A percentile compares a stretch with the other conserved stretches of the same genome.
phyloP scores from a whole-genome alignment of 1,140 invertebrate genomes.

The Eufriesea mexicana region DNA sequence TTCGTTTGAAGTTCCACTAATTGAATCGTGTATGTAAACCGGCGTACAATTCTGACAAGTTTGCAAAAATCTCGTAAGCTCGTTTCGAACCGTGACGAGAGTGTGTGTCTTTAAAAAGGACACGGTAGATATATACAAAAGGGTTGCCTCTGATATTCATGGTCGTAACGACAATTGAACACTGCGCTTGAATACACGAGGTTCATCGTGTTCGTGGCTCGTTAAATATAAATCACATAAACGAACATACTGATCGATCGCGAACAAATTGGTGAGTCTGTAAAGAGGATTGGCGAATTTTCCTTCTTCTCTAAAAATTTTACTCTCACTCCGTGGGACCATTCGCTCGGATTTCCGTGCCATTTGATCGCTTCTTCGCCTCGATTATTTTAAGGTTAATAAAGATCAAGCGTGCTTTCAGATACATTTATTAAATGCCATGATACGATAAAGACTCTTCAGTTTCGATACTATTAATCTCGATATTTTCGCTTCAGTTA shows the following conservation, averaged over 20 bases:
- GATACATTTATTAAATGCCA: not conserved
- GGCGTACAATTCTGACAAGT: slow-evolving; percentile 63
- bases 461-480: not conserved
- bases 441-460: not conserved
- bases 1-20: slow-evolving; percentile 62
- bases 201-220: not conserved
- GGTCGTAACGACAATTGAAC: not conserved
- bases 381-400: not conserved
- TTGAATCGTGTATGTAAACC: slow-evolving; percentile 18
- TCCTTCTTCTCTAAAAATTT: no score
- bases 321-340: no score
- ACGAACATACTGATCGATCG: not conserved
- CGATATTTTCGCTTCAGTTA: not conserved
- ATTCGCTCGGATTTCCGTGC: not conserved
- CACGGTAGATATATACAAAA: not conserved
- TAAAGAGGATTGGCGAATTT: not conserved
- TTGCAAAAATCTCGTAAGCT: slow-evolving; percentile 28
- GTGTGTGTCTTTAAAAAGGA: not conserved
- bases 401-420: not conserved
- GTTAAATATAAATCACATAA: slow-evolving; percentile 59
- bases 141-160: not conserved
- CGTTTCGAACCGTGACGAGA: slow-evolving; percentile 37
- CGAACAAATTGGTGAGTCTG: not conserved
- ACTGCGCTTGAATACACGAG: not conserved
- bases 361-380: not conserved